phyloP scores from a whole-genome alignment of 37 sponge, comb jelly and placozoan genomes.

The Aplysina aerophoba region DNA sequence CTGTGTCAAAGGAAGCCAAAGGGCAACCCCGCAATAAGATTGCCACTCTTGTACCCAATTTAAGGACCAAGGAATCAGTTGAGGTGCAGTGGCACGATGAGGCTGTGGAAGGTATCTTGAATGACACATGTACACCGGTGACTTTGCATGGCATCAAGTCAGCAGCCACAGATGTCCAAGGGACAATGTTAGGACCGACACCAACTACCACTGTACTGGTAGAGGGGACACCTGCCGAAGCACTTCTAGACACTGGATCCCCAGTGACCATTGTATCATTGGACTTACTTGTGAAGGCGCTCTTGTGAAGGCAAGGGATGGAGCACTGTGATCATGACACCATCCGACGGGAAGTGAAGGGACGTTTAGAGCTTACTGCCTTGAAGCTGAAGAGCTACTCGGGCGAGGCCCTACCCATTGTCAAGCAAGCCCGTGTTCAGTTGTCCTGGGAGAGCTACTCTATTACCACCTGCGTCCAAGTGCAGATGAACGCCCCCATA shows the following conservation, averaged over 20 bases:
- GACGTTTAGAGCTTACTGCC: conserved; percentile 20
- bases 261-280: conserved; percentile 41
- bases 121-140: background rate
- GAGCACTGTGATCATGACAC: too few relatives aligned
- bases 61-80: background rate
- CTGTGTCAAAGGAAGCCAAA: background rate
- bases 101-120: background rate
- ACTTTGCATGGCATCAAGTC: conserved; percentile 3
- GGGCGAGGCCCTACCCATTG: conserved; percentile 37
- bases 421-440: conserved; percentile 1
- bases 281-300: conserved; percentile 19
- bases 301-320: too few relatives aligned
- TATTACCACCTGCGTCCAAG: conserved; percentile 28
- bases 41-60: background rate
- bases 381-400: conserved; percentile 47
- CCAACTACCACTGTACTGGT: conserved; percentile 20
- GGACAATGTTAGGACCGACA: background rate
- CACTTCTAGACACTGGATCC: conserved; percentile 36
- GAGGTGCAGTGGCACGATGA: conserved; percentile 31
- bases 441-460: background rate
- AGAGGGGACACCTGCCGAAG: conserved; percentile 10
- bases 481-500: conserved; percentile 52
- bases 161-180: background rate
- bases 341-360: background rate
- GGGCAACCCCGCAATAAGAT: background rate